Evolutionary conservation across 2,888 invertebrate genomes (phyloP).

Genomic region (Pecten maximus): DNA sequence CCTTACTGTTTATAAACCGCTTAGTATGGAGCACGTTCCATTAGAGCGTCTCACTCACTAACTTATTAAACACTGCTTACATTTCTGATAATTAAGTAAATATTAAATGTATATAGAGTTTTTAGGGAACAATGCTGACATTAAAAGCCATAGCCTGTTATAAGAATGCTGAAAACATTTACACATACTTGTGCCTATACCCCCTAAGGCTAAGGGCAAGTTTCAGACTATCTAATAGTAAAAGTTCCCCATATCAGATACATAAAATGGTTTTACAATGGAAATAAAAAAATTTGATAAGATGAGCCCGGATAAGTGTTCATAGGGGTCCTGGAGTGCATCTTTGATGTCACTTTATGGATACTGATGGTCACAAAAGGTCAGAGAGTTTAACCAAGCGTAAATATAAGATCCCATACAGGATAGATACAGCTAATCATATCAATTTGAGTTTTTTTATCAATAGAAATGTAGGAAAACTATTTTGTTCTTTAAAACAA

Average conservation of each 20-base stretch:
- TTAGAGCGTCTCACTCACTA: not conserved
- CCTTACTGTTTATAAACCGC: not conserved
- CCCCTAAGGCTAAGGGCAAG: not conserved
- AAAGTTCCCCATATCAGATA: not conserved
- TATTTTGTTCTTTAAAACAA: not conserved
- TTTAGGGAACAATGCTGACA: not conserved
- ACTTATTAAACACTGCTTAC: not conserved
- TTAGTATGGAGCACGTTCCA: not conserved
- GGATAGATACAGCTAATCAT: not conserved
- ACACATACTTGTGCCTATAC: not conserved
- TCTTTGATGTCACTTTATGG: not conserved
- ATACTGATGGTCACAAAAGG: not conserved
- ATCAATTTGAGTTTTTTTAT: not conserved
- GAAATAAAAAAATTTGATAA: not conserved
- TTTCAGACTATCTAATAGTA: not conserved
- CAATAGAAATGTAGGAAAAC: not conserved
- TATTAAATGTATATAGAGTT: not conserved
- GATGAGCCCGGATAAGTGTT: not conserved
- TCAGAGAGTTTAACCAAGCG: not conserved
- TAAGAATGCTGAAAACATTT: not conserved
- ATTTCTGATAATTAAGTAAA: not conserved
- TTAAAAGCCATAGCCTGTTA: not conserved
- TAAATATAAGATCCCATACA: not conserved
- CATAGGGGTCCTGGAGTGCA: not conserved
- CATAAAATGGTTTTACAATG: not conserved